Percentiles rank a stretch among this genome's conserved stretches.
Conservation (phyloP, 1,140 invertebrate species). For the Drosophila santomea region DNA sequence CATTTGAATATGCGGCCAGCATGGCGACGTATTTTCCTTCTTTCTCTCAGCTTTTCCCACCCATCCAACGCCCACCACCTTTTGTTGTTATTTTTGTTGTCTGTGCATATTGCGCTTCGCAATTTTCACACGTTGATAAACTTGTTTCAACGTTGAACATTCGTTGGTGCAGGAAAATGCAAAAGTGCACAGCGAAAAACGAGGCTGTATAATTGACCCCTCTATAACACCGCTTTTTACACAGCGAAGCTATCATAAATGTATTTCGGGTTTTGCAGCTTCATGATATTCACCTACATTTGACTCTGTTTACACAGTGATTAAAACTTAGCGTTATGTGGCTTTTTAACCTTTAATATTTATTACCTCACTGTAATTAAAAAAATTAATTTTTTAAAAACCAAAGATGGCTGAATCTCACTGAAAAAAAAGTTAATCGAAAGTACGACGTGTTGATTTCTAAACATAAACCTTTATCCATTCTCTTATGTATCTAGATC, state of each 20-base stretch:
- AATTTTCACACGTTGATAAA: constrained; percentile 82
- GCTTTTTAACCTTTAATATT: no score
- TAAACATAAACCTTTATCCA: no score
- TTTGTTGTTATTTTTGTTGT: constrained; percentile 37
- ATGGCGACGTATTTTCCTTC: constrained; percentile 32
- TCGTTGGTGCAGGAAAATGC: constrained; percentile 20
- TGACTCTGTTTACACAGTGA: no score
- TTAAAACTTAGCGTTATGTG: no score
- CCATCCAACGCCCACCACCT: not conserved
- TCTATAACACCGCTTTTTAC: not conserved
- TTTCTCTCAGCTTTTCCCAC: not conserved
- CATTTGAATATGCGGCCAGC: constrained; percentile 75
- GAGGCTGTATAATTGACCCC: not conserved
- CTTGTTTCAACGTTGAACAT: constrained; percentile 69
- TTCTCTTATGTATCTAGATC: no score
- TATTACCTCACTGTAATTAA: no score
- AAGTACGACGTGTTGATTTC: no score
- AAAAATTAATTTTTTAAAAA: no score
- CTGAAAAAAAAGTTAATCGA: no score
- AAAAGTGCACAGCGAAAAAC: constrained; percentile 18
- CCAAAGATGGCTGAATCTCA: no score
- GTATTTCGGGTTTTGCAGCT: not conserved
- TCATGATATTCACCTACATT: no score
- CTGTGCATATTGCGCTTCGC: constrained; percentile 64
- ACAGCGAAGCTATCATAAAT: constrained; percentile 1